Base-by-base conservation (phyloP, 2,797 vertebrate genomes). In the Oreortyx pictus region DNA sequence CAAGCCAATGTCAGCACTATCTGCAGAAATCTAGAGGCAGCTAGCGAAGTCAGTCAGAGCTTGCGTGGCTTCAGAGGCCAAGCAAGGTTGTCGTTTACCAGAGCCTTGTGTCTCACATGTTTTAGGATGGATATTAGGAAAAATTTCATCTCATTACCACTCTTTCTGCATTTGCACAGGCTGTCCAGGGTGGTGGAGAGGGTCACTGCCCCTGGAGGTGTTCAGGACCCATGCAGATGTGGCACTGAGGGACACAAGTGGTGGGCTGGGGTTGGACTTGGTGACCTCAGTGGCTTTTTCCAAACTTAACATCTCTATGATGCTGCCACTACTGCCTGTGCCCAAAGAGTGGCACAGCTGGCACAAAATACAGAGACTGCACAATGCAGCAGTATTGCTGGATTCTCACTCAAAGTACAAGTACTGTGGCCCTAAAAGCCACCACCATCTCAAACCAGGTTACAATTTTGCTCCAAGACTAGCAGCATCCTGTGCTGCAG, bases 351-450 rank as follows among this genome's bases (percentile, higher is more conserved):
- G 20, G 25, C 60, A 25, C 39, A 52, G 77, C 27, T 43, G 43
- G 62, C 0, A 0, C 12, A 15, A 70, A n/a, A 35, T 2, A 25
- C 17, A 10, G 57, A 82, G 49, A 5, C 39, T 31, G 35, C 17
- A 39, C 6, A 9, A 29, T 43, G 9, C 39, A 44, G 24, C 33
- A 43, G 13, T 11, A 11, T 67, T 47, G 37, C 61, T 44, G 87
- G 23, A 33, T 1, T 76, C 35, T 19, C 4, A 1, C 71, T 37
- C 2, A 14, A 15, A 23, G 56, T 8, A 29, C 9, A 72, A 80
- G 44, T 2, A 12, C 9, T 27, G 64, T 14, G 25, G 12, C 33
- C 64, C 66, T 31, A 5, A 19, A 54, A 29, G 62, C n/a, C 41
- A 41, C 46, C 37, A 31, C 43, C 49, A 9, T 23, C 47, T 43